phyloP scores from a whole-genome alignment of 1,140 invertebrate genomes.

The Chironomus tepperi region DNA sequence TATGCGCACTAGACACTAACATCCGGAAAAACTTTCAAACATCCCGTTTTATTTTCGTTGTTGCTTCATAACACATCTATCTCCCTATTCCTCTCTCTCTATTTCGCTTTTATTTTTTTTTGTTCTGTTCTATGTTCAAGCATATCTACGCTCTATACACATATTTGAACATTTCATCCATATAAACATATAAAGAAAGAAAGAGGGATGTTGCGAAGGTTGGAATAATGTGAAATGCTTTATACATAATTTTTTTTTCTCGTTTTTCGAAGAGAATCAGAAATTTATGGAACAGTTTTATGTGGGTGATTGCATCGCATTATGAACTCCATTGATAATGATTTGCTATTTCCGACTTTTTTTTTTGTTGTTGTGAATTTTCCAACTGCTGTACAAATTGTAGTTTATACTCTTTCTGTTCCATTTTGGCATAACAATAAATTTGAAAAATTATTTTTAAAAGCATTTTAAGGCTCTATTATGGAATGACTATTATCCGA shows the following conservation, averaged over 20 bases:
- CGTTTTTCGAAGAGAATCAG: not conserved
- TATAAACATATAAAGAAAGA: not conserved
- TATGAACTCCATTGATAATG: conserved; percentile 1
- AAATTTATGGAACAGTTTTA: not conserved
- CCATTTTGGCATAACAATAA: not conserved
- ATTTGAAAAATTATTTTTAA: not conserved
- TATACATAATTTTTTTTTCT: not conserved
- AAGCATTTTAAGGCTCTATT: not conserved
- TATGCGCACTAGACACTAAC: too few species aligned
- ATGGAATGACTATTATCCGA: not conserved
- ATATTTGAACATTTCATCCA: not conserved
- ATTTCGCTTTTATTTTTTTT: too few species aligned
- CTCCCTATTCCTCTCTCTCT: too few species aligned
- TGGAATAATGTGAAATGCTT: not conserved
- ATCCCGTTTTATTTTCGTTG: too few species aligned
- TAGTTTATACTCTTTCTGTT: not conserved
- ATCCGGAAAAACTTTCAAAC: too few species aligned
- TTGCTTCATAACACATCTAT: too few species aligned
- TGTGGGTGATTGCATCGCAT: not conserved
- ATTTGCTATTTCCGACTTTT: conserved; percentile 8
- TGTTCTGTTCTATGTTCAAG: too few species aligned
- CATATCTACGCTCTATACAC: not conserved
- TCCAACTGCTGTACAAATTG: too few species aligned
- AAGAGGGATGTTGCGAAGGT: not conserved
- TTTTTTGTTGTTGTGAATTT: not conserved